These are phyloP conservation scores for Fringilla coelebs DNA, from an alignment of 2,797 vertebrate genomes.

Conservation along the genomic window DNA sequence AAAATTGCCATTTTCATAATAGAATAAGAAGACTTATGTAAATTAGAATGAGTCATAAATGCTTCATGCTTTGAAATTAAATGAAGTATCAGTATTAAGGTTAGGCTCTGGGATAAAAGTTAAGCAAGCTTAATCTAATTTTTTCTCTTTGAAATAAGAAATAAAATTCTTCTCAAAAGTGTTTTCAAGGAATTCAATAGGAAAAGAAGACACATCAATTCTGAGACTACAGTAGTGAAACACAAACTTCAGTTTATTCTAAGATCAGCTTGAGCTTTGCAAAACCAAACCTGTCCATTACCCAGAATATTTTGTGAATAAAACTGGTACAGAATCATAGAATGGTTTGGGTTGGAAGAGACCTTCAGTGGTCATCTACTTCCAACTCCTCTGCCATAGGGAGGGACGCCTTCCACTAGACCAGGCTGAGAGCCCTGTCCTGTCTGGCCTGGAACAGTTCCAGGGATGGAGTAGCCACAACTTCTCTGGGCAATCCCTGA, in stretches of 20 bases:
- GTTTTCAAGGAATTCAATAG: neutral
- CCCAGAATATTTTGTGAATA: neutral
- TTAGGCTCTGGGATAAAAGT: slow-evolving; percentile 26
- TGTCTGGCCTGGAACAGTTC: neutral
- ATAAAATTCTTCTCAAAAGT: neutral
- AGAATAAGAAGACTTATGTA: slow-evolving; percentile 63
- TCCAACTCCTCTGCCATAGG: neutral
- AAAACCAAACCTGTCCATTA: neutral
- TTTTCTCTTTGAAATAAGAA: slow-evolving; percentile 16
- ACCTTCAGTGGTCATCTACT: neutral
- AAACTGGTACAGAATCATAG: neutral
- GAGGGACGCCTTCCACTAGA: neutral
- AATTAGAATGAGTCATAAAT: slow-evolving; percentile 67
- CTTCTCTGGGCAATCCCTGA: neutral
- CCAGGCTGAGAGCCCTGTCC: neutral
- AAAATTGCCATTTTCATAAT: slow-evolving; percentile 58
- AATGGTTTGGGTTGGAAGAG: neutral
- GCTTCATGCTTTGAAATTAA: slow-evolving; percentile 60
- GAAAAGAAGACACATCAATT: neutral
- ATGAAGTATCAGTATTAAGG: slow-evolving; percentile 51
- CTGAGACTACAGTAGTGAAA: neutral
- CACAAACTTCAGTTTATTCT: neutral
- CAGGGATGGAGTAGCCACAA: neutral
- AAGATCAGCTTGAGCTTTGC: neutral
- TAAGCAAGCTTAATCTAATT: slow-evolving; percentile 6